Evolutionary conservation across 2,888 invertebrate species (phyloP).

Genomic region (Holacanthella duospinosa): DNA sequence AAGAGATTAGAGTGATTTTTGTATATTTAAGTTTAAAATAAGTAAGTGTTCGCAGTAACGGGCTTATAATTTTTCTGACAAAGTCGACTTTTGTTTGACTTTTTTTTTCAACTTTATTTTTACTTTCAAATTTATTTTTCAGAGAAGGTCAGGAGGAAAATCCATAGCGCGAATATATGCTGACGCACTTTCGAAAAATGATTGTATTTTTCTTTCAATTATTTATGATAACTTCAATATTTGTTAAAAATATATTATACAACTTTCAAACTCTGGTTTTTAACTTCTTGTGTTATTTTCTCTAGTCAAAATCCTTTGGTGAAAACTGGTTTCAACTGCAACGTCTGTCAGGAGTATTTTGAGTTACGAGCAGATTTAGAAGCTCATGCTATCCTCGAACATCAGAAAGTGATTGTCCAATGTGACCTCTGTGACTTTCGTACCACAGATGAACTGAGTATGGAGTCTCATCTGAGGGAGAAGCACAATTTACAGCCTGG

Average conservation of each 20-base stretch:
- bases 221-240: too few relatives aligned
- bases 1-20: conserved; percentile 36
- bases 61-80: too few relatives aligned
- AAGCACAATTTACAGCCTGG: conserved; percentile 38
- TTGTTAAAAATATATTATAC: background rate
- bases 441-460: conserved; percentile 39
- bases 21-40: too few relatives aligned
- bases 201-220: too few relatives aligned
- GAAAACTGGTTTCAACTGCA: conserved; percentile 38
- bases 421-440: conserved; percentile 40
- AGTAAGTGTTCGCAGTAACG: background rate
- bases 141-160: too few relatives aligned
- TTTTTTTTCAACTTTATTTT: too few relatives aligned
- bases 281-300: background rate
- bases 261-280: background rate
- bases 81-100: too few relatives aligned
- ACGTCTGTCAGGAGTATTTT: conserved; percentile 39
- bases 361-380: conserved; percentile 38
- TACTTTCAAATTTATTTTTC: too few relatives aligned
- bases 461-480: conserved; percentile 39
- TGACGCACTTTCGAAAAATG: too few relatives aligned
- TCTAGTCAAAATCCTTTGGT: conserved; percentile 37
- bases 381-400: conserved; percentile 39
- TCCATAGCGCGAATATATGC: too few relatives aligned
- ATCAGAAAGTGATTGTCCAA: conserved; percentile 39